Evolutionary conservation across 2,797 vertebrate genomes (phyloP).

Genomic region (Nyctalus aviator): DNA sequence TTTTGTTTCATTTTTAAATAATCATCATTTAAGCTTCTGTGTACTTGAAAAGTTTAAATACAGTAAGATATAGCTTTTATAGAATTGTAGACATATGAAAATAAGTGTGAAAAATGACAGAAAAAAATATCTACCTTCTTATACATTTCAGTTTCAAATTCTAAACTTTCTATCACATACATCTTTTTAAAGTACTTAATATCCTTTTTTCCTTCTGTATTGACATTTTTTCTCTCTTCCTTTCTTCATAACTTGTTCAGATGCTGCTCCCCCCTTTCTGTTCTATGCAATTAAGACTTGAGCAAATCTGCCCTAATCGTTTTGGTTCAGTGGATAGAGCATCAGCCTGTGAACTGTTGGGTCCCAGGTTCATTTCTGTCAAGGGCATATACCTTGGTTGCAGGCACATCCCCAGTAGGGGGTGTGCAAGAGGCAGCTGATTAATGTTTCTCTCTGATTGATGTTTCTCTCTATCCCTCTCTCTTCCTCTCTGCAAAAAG

Average conservation of each 20-base stretch:
- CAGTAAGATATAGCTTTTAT: slow-evolving; percentile 41
- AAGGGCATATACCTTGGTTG: no score
- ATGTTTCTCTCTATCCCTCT: no score
- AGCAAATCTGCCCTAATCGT: no score
- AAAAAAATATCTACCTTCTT: slow-evolving; percentile 45
- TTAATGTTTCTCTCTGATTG: no score
- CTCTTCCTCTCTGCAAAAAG: no score
- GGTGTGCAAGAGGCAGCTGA: no score
- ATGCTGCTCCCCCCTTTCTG: neutral
- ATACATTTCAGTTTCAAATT: slow-evolving; percentile 51
- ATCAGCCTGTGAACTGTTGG: no score
- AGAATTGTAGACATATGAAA: slow-evolving; percentile 23
- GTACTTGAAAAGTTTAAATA: slow-evolving; percentile 66
- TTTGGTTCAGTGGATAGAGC: no score
- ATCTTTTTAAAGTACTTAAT: slow-evolving; percentile 42
- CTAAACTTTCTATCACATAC: slow-evolving; percentile 7
- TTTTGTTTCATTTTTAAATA: slow-evolving; percentile 69
- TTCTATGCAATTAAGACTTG: slow-evolving; percentile 65
- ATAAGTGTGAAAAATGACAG: slow-evolving; percentile 38
- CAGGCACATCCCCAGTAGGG: no score
- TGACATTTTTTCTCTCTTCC: slow-evolving; percentile 55
- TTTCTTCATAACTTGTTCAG: neutral
- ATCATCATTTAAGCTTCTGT: slow-evolving; percentile 50
- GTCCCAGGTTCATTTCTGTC: no score
- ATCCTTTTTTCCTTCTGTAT: slow-evolving; percentile 14